Conservation (phyloP, 2,113 vertebrate species). For the Echinops telfairi region DNA sequence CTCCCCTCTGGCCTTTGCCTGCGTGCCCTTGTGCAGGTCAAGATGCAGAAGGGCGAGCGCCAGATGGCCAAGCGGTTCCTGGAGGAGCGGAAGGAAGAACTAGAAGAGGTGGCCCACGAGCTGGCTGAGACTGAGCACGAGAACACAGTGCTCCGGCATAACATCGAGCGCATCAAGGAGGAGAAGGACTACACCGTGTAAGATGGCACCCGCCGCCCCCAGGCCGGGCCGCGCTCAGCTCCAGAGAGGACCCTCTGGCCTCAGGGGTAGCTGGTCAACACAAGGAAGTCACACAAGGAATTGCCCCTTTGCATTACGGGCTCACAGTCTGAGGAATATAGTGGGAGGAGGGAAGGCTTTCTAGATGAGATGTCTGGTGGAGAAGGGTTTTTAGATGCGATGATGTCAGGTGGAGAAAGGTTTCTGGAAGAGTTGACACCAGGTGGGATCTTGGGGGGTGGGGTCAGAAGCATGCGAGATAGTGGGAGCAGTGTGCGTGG, state of each 20-base stretch:
- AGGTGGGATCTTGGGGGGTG: neutral
- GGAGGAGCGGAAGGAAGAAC: slow-evolving; percentile 90
- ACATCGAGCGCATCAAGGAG: slow-evolving; percentile 93
- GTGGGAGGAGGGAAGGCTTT: neutral
- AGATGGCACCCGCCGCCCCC: slow-evolving; percentile 25
- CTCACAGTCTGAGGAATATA: fast-evolving
- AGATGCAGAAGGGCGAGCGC: slow-evolving; percentile 89
- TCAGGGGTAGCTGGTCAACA: neutral
- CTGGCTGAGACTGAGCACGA: slow-evolving; percentile 92
- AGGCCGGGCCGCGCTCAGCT: neutral
- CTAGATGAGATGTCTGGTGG: neutral
- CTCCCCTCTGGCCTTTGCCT: slow-evolving; percentile 11
- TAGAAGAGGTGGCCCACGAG: slow-evolving; percentile 92
- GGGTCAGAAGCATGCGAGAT: neutral
- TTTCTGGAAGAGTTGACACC: too few relatives aligned
- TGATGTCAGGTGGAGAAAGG: too few relatives aligned
- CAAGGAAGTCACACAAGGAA: neutral
- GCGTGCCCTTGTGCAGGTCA: slow-evolving; percentile 85
- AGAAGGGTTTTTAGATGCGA: too few relatives aligned
- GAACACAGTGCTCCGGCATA: slow-evolving; percentile 89
- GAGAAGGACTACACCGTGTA: slow-evolving; percentile 89
- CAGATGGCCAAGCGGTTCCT: slow-evolving; percentile 91
- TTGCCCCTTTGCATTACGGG: neutral
- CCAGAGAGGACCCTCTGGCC: neutral
- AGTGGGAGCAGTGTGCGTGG: fast-evolving